Conservation (phyloP, 2,113 vertebrate species). For the Ictidomys tridecemlineatus region DNA sequence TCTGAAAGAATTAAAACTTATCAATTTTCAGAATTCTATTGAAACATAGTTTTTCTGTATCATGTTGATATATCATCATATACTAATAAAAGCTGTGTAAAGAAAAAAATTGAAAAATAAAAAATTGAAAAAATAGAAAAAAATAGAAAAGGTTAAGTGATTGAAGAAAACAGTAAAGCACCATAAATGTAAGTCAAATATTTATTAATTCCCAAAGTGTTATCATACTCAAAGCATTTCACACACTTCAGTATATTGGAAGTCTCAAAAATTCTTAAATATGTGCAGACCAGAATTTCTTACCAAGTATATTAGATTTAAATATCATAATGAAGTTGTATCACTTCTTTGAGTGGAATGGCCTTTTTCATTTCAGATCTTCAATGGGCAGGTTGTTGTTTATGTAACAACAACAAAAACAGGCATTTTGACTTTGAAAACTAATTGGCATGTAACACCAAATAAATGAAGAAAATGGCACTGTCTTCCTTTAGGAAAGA, state of each 20-base stretch:
- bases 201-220: neutral
- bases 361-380: neutral
- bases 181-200: neutral
- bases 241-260: neutral
- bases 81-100: neutral
- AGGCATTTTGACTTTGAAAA: neutral
- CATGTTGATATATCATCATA: neutral
- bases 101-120: neutral
- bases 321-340: neutral
- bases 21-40: neutral
- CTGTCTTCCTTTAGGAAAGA: neutral
- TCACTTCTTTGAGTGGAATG: neutral
- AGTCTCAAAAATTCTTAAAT: neutral
- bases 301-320: neutral
- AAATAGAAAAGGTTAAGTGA: neutral
- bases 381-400: neutral
- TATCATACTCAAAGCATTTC: neutral
- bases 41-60: neutral
- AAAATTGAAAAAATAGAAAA: neutral
- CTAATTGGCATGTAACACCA: neutral
- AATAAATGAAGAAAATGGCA: neutral
- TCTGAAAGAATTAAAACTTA: neutral
- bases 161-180: neutral
- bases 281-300: neutral
- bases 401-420: neutral